Evolutionary conservation across 2,888 invertebrate species (phyloP).

Genomic region (Acanthosepion lycidas): DNA sequence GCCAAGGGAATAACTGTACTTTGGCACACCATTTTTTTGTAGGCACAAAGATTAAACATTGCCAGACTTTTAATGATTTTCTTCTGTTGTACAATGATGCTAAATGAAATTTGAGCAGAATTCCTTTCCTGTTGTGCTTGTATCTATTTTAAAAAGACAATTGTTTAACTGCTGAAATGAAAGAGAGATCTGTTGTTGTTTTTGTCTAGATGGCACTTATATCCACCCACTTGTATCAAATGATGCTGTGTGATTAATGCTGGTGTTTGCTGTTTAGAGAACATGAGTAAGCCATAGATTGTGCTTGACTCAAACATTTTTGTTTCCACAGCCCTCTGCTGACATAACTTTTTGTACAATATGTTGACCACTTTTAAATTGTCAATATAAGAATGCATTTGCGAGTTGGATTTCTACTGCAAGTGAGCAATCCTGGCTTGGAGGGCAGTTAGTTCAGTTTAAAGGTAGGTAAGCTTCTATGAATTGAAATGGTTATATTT

Average conservation of each 20-base stretch:
- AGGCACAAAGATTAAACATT: too few species aligned
- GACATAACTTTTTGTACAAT: neutral
- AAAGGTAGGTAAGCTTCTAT: neutral
- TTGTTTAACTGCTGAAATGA: neutral
- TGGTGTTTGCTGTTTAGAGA: neutral
- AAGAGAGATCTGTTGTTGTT: neutral
- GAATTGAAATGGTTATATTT: neutral
- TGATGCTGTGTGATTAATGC: neutral
- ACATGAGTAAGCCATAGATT: neutral
- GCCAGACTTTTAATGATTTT: neutral
- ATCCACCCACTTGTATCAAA: neutral
- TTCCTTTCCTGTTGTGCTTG: neutral
- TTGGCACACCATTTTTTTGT: too few species aligned
- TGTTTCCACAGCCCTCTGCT: neutral
- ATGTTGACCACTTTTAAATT: neutral
- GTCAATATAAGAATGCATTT: neutral
- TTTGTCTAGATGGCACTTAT: neutral
- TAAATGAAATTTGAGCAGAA: neutral
- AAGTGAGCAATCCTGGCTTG: neutral
- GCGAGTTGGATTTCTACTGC: neutral
- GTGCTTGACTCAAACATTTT: neutral
- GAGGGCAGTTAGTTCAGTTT: neutral
- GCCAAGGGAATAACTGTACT: too few species aligned
- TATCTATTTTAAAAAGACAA: too few species aligned
- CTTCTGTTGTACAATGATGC: neutral